Evolutionary conservation across 2,888 invertebrate genomes (phyloP).

Genomic region (Chrysodeixis includens): DNA sequence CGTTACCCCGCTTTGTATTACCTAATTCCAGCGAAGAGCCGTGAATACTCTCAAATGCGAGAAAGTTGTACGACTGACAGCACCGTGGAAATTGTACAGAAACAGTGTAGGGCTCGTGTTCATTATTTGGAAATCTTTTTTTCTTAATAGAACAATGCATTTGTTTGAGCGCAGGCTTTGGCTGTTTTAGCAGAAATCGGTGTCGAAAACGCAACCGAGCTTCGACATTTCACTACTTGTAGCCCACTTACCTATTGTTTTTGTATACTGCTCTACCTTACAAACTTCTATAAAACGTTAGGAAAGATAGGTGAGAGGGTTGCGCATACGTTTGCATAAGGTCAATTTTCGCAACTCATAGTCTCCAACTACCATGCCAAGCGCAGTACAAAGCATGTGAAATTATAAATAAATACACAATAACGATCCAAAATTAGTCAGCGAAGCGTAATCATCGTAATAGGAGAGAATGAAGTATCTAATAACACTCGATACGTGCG

Average conservation of each 20-base stretch:
- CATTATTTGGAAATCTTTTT: no score
- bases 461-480: constrained; percentile 14
- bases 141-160: no score
- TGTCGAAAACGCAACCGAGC: no score
- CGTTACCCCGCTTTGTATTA: constrained; percentile 33
- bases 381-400: constrained; percentile 4
- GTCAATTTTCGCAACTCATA: background rate
- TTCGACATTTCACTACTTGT: no score
- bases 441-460: constrained; percentile 16
- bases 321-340: constrained; percentile 3
- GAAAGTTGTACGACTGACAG: background rate
- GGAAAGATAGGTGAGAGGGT: no score
- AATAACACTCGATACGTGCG: constrained; percentile 2
- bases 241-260: no score
- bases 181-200: no score
- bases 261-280: no score
- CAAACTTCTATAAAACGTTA: no score
- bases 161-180: no score
- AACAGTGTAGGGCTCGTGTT: no score
- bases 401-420: background rate
- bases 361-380: background rate
- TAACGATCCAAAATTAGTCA: constrained; percentile 10
- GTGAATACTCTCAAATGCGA: background rate
- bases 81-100: background rate
- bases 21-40: constrained; percentile 12